Evolutionary conservation across 2,888 invertebrate species (phyloP).

Genomic region (Stenolophus ochropezus): DNA sequence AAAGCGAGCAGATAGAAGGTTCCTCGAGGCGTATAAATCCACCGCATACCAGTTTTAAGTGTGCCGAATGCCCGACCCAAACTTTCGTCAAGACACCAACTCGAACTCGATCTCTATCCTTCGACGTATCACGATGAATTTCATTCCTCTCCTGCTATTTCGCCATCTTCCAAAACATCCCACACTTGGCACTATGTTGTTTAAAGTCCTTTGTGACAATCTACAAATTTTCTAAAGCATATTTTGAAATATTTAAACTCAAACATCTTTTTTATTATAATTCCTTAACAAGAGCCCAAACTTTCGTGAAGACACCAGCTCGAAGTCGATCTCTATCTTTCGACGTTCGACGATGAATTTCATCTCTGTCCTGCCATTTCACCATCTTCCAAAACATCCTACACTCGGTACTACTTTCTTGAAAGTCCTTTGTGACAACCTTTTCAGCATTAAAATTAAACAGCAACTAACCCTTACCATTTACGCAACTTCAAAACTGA

Average conservation of each 20-base stretch:
- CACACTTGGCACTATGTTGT: too few relatives aligned
- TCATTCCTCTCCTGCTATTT: neutral
- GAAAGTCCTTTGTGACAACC: too few relatives aligned
- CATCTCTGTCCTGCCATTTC: neutral
- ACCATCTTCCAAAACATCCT: neutral
- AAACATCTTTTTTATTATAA: too few relatives aligned
- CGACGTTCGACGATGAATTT: neutral
- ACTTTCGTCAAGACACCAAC: conserved; percentile 12
- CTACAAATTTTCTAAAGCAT: too few relatives aligned
- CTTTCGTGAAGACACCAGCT: conserved; percentile 2
- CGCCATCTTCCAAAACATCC: neutral
- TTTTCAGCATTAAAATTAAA: too few relatives aligned
- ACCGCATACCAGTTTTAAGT: conserved; percentile 28
- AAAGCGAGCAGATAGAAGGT: neutral
- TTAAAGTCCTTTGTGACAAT: too few relatives aligned
- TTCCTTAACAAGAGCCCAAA: too few relatives aligned
- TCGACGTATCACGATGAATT: neutral
- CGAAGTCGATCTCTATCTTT: neutral
- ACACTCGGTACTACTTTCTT: too few relatives aligned
- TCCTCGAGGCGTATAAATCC: conserved; percentile 17
- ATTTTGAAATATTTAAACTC: too few relatives aligned
- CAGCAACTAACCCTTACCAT: too few relatives aligned
- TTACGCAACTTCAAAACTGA: too few relatives aligned
- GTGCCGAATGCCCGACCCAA: neutral
- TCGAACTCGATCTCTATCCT: neutral